Conservation (phyloP, 2,797 vertebrate species). For the Mormyrops attenuatus region DNA sequence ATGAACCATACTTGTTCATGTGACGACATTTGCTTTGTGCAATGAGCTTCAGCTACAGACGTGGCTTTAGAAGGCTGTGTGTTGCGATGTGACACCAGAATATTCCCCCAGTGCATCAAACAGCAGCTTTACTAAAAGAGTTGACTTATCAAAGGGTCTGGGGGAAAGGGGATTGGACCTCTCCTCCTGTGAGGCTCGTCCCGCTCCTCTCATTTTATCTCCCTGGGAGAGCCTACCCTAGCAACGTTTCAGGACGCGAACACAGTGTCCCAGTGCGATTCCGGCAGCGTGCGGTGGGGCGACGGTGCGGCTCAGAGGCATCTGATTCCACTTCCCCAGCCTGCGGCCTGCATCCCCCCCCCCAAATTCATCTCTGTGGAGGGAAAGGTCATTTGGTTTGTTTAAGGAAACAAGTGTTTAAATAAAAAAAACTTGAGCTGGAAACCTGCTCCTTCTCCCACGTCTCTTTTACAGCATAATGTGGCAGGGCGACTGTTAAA, state of each 20-base stretch:
- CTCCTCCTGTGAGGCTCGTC: background rate
- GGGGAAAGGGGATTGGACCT: background rate
- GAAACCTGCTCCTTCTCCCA: background rate
- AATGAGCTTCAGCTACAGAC: background rate
- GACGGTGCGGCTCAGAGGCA: background rate
- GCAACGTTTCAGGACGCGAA: background rate
- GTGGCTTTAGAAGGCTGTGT: background rate
- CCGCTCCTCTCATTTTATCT: background rate
- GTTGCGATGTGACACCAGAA: background rate
- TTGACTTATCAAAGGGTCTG: background rate
- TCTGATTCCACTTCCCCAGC: background rate
- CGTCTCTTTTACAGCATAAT: background rate
- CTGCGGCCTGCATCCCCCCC: background rate
- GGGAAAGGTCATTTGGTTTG: background rate
- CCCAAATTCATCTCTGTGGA: background rate
- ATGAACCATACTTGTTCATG: background rate
- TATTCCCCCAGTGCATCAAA: background rate
- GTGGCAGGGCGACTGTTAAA: background rate
- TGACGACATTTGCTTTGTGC: background rate
- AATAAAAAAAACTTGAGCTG: background rate
- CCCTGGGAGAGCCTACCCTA: background rate
- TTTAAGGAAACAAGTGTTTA: conserved; percentile 13
- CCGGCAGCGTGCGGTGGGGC: background rate
- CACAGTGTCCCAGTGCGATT: background rate
- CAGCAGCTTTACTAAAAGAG: background rate